Evolutionary conservation across 2,113 vertebrate species (phyloP).

Genomic region (Acrocephalus kingi): DNA sequence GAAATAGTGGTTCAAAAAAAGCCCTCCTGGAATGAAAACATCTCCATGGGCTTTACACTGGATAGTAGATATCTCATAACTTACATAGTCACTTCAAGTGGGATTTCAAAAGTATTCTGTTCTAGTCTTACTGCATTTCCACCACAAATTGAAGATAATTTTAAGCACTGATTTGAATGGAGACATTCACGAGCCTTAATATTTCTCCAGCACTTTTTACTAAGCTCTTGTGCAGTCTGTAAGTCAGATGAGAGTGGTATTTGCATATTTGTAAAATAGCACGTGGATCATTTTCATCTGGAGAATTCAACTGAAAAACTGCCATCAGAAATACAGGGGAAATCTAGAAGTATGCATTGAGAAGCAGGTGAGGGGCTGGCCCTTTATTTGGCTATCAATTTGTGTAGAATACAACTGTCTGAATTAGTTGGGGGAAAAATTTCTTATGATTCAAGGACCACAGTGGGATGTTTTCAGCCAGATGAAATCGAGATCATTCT

Average conservation of each 20-base stretch:
- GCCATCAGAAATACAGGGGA: background rate
- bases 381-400: background rate
- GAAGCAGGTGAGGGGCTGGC: background rate
- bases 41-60: background rate
- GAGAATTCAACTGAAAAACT: background rate
- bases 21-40: background rate
- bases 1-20: background rate
- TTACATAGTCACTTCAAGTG: background rate
- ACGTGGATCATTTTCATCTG: background rate
- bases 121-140: background rate
- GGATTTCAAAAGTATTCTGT: constrained; percentile 3
- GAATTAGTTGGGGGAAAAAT: background rate
- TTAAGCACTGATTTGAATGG: background rate
- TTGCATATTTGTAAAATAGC: constrained; percentile 6
- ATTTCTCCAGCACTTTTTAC: background rate
- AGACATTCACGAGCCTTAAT: background rate
- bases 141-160: background rate
- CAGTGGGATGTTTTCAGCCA: background rate
- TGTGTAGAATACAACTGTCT: background rate
- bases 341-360: background rate
- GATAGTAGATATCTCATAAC: background rate
- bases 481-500: background rate
- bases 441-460: background rate
- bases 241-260: background rate
- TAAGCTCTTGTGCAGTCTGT: background rate